Evolutionary conservation across 2,888 invertebrate species (phyloP).

Genomic region (Metalampra italica): DNA sequence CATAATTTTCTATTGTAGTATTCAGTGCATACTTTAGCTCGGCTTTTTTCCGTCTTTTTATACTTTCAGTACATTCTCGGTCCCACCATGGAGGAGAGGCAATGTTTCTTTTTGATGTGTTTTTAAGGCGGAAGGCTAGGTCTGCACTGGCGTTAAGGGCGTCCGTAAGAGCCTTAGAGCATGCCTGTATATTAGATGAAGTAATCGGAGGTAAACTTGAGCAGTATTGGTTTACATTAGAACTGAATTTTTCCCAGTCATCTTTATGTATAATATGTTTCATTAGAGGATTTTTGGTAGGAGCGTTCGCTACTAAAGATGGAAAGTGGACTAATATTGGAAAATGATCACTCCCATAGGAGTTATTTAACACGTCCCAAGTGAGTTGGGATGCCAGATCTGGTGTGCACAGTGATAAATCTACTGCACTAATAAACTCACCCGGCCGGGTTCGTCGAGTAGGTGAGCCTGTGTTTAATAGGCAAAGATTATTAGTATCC

Average conservation of each 20-base stretch:
- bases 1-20: slow-evolving; percentile 9
- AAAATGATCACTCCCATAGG: slow-evolving; percentile 13
- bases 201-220: no score
- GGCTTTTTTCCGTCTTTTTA: slow-evolving; percentile 1
- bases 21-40: slow-evolving; percentile 1
- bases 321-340: slow-evolving; percentile 6
- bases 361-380: slow-evolving; percentile 1
- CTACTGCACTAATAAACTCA: slow-evolving; percentile 6
- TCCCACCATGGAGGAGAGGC: slow-evolving; percentile 12
- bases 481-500: not conserved
- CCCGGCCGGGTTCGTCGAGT: slow-evolving; percentile 1
- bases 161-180: not conserved
- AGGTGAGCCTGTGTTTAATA: slow-evolving; percentile 9
- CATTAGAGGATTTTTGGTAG: not conserved
- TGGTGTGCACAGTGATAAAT: slow-evolving; percentile 9
- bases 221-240: not conserved
- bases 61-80: slow-evolving; percentile 5
- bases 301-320: not conserved
- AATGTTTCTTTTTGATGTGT: not conserved
- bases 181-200: no score
- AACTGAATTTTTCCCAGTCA: not conserved
- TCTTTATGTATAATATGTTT: slow-evolving; percentile 5
- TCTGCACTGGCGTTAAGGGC: not conserved
- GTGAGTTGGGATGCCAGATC: slow-evolving; percentile 3
- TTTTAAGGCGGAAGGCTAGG: slow-evolving; percentile 1